Percentiles rank a stretch among this genome's conserved stretches.
Evolutionary conservation across 23 tunicate species (phyloP).

Genomic region (Trididemnum clinides): DNA sequence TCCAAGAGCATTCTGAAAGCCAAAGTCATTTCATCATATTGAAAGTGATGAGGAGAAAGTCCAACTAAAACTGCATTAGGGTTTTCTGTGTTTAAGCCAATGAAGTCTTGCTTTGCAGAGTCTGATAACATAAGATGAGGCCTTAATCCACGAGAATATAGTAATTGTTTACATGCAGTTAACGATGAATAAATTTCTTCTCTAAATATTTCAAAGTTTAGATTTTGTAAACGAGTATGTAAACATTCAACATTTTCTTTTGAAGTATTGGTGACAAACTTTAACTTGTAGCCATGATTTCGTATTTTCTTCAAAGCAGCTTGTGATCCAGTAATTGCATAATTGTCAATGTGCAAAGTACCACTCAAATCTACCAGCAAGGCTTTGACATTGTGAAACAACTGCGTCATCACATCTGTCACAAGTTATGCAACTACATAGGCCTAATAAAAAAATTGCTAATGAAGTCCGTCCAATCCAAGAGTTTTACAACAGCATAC

Average conservation of each 20-base stretch:
- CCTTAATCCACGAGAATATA: neutral
- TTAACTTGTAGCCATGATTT: conserved; percentile 18
- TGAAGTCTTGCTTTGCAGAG: conserved; percentile 77
- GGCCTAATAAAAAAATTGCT: no score
- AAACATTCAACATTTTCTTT: conserved; percentile 62
- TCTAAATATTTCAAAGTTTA: conserved; percentile 42
- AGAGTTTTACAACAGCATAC: no score
- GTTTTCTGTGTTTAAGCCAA: conserved; percentile 28
- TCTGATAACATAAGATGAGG: conserved; percentile 75
- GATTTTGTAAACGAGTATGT: conserved; percentile 25
- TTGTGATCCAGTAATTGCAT: conserved; percentile 44
- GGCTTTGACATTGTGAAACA: conserved; percentile 37
- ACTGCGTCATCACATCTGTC: conserved; percentile 7
- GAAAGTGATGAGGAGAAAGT: conserved; percentile 60
- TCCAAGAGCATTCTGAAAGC: conserved; percentile 55
- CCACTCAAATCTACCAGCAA: conserved; percentile 79
- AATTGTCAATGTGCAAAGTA: conserved; percentile 66
- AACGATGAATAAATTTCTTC: conserved; percentile 71
- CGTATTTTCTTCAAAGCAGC: conserved; percentile 51
- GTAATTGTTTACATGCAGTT: conserved; percentile 40
- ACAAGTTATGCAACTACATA: no score
- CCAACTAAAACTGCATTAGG: conserved; percentile 86
- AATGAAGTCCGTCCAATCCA: no score
- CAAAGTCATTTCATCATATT: conserved; percentile 51
- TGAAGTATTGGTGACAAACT: conserved; percentile 80